A percentile compares a stretch with the other conserved stretches of the same genome.
phyloP scores from a whole-genome alignment of 2,797 vertebrate species.

The Melanotaenia trifasciata region DNA sequence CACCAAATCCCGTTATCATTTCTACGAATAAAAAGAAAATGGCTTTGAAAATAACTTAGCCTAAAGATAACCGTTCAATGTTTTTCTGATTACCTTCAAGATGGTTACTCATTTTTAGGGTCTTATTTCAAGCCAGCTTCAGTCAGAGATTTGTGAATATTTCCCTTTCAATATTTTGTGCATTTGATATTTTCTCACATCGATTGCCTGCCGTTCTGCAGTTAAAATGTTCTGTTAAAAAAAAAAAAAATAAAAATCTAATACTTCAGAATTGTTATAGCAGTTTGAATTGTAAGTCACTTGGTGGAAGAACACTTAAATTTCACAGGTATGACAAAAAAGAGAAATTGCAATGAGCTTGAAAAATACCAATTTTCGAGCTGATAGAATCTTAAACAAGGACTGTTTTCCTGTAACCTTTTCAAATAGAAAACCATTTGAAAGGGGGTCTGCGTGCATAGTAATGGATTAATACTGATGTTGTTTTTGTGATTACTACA shows the following conservation, averaged over 20 bases:
- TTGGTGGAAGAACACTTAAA: background rate
- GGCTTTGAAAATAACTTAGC: background rate
- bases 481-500: slow-evolving; percentile 4
- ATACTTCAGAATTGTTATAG: background rate
- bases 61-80: background rate
- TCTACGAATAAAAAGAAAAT: background rate
- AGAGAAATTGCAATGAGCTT: background rate
- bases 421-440: background rate
- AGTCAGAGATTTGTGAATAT: background rate
- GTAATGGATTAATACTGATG: slow-evolving; percentile 27
- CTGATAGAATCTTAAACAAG: background rate
- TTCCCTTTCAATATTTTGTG: background rate
- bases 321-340: background rate
- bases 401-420: slow-evolving; percentile 37
- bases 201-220: background rate
- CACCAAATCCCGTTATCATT: background rate
- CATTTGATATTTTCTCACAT: background rate
- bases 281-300: background rate
- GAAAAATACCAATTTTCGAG: background rate
- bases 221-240: background rate
- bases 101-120: background rate
- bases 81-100: background rate
- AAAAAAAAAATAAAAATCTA: background rate
- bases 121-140: background rate
- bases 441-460: background rate